Conservation (phyloP, 1,140 invertebrate genomes). For the Trissolcus basalis region DNA sequence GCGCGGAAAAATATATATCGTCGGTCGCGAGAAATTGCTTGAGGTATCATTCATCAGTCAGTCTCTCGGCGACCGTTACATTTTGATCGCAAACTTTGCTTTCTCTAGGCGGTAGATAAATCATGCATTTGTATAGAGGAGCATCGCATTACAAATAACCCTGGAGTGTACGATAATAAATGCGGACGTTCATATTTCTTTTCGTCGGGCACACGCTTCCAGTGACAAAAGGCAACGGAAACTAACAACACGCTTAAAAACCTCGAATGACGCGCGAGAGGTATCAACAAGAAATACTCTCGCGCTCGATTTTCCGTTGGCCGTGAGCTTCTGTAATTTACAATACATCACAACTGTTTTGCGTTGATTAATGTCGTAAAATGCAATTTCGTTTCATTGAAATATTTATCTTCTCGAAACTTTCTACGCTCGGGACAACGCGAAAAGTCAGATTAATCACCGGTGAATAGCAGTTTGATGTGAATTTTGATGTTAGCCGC, state of each 20-base stretch:
- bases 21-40: constrained; percentile 36
- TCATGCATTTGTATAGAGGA: constrained; percentile 53
- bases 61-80: constrained; percentile 34
- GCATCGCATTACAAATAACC: constrained; percentile 54
- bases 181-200: constrained; percentile 37
- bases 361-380: constrained; percentile 8
- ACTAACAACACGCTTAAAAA: constrained; percentile 31
- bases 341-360: constrained; percentile 14
- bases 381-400: too few species aligned
- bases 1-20: constrained; percentile 27
- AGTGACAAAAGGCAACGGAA: constrained; percentile 43
- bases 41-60: constrained; percentile 53
- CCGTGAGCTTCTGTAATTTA: constrained; percentile 37
- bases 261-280: constrained; percentile 15
- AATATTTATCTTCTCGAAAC: too few species aligned
- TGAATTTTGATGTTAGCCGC: too few species aligned
- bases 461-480: too few species aligned
- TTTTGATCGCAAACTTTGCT: constrained; percentile 50
- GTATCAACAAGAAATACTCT: constrained; percentile 18
- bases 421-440: too few species aligned
- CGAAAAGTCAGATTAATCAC: too few species aligned
- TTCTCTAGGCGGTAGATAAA: constrained; percentile 53
- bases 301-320: constrained; percentile 22
- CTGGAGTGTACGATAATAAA: constrained; percentile 36
- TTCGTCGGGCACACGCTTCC: constrained; percentile 11